phyloP scores from a whole-genome alignment of 2,888 invertebrate genomes.

The Vesta saturnalis region DNA sequence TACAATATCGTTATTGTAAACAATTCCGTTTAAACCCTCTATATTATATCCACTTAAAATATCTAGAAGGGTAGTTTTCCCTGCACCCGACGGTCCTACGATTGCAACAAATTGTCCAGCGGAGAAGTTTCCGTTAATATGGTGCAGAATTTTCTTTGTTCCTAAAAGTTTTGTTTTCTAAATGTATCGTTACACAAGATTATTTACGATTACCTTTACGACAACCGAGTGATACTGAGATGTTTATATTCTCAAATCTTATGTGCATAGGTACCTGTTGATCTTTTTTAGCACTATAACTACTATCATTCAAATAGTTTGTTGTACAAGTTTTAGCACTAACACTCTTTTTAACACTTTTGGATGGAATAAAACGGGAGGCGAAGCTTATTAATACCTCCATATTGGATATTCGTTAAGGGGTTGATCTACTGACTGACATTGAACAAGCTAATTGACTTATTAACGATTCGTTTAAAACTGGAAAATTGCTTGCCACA shows the following conservation, averaged over 20 bases:
- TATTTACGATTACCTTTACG: constrained; percentile 18
- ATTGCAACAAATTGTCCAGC: constrained; percentile 24
- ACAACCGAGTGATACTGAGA: constrained; percentile 17
- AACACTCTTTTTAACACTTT: constrained; percentile 3
- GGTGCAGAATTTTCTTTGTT: constrained; percentile 19
- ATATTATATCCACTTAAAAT: constrained; percentile 19
- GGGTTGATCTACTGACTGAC: neutral
- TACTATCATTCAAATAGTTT: neutral
- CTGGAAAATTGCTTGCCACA: constrained; percentile 18
- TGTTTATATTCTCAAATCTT: constrained; percentile 23
- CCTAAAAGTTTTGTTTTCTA: constrained; percentile 8
- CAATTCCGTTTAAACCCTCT: constrained; percentile 12
- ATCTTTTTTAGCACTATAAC: constrained; percentile 5
- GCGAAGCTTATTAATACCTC: constrained; percentile 5
- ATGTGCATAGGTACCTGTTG: neutral
- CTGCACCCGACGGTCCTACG: constrained; percentile 28
- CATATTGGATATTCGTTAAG: neutral
- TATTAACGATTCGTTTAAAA: constrained; percentile 1
- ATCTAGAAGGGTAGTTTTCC: constrained; percentile 28
- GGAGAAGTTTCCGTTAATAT: constrained; percentile 22
- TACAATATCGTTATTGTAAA: neutral
- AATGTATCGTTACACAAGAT: neutral
- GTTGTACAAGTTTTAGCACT: neutral
- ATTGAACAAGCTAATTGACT: neutral
- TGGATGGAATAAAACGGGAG: neutral